Conservation (phyloP, 2,888 invertebrate genomes). For the Aspidiotus rigidus region DNA sequence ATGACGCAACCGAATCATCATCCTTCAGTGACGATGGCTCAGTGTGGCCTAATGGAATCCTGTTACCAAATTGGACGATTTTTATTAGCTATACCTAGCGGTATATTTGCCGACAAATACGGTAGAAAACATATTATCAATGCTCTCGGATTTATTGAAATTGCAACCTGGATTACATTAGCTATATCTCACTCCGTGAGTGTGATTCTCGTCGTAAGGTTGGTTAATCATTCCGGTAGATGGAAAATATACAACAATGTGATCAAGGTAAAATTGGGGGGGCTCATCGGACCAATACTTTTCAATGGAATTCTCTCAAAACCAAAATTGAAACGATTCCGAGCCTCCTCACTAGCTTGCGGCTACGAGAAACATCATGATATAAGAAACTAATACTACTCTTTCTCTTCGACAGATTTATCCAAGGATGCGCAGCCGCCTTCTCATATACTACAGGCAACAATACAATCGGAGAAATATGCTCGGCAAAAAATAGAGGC, state of each 20-base stretch:
- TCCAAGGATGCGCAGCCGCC: constrained; percentile 5
- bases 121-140: not conserved
- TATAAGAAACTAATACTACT: too few species aligned
- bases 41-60: not conserved
- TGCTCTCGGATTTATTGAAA: not conserved
- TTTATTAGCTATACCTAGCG: not conserved
- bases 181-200: not conserved
- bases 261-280: too few species aligned
- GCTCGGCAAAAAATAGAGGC: constrained; percentile 12
- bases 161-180: not conserved
- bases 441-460: constrained; percentile 9
- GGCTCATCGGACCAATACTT: too few species aligned
- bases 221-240: not conserved
- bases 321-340: too few species aligned
- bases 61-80: not conserved
- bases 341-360: too few species aligned
- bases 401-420: constrained; percentile 11
- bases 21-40: not conserved
- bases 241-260: too few species aligned
- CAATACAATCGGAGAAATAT: constrained; percentile 18
- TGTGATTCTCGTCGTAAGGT: not conserved
- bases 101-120: not conserved
- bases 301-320: too few species aligned
- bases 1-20: not conserved
- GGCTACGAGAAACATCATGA: too few species aligned